Conservation (phyloP, 1,140 invertebrate genomes). For the Papilio helenus region DNA sequence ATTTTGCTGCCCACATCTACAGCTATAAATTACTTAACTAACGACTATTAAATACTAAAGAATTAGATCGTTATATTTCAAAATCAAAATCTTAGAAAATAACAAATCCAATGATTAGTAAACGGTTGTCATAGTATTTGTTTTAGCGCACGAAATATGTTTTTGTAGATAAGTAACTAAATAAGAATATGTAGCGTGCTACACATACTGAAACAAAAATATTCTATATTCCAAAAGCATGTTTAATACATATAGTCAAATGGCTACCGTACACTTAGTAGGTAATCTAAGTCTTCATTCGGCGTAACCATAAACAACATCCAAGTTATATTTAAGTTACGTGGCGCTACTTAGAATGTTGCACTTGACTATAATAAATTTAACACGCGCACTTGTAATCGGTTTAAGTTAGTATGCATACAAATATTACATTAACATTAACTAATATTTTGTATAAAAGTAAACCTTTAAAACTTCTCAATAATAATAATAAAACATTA, state of each 20-base stretch:
- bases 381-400: conserved; percentile 26
- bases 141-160: too few relatives aligned
- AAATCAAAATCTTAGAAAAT: too few relatives aligned
- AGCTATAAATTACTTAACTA: too few relatives aligned
- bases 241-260: not conserved
- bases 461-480: not conserved
- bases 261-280: not conserved
- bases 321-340: conserved; percentile 24
- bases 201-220: too few relatives aligned
- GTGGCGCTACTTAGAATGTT: conserved; percentile 21
- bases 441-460: not conserved
- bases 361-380: conserved; percentile 18
- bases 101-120: too few relatives aligned
- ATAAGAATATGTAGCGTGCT: too few relatives aligned
- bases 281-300: not conserved
- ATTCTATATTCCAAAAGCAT: too few relatives aligned
- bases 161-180: too few relatives aligned
- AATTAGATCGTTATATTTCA: too few relatives aligned
- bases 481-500: not conserved
- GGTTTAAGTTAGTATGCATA: conserved; percentile 13
- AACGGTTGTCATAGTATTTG: too few relatives aligned
- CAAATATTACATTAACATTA: not conserved
- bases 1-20: too few relatives aligned
- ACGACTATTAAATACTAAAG: too few relatives aligned
- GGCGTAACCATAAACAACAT: conserved; percentile 5